These are phyloP conservation scores for Calephelis nemesis DNA, from an alignment of 1,140 invertebrate genomes.

Conservation along the genomic window DNA sequence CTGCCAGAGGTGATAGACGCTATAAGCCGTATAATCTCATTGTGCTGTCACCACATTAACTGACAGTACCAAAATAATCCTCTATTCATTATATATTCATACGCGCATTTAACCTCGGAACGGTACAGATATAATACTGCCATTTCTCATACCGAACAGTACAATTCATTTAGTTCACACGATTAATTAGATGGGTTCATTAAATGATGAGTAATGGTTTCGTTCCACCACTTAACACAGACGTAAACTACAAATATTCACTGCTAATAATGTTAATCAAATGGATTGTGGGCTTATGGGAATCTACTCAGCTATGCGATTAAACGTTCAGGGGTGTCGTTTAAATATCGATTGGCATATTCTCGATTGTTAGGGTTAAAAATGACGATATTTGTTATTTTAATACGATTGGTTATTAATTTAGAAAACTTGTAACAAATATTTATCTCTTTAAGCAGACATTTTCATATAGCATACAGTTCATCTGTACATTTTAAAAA, in stretches of 20 bases:
- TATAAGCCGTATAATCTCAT: constrained; percentile 59
- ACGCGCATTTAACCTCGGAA: constrained; percentile 55
- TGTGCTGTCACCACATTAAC: constrained; percentile 69
- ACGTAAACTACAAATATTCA: constrained; percentile 31
- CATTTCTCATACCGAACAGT: constrained; percentile 48
- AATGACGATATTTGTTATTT: background rate
- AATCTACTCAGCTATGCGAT: constrained; percentile 4
- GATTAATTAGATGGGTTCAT: constrained; percentile 31
- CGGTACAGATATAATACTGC: constrained; percentile 52
- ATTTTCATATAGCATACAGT: too few relatives aligned
- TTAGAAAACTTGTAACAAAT: too few relatives aligned
- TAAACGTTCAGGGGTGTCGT: background rate
- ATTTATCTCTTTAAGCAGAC: too few relatives aligned
- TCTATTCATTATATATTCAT: constrained; percentile 68
- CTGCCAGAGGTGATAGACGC: constrained; percentile 47
- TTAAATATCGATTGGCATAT: background rate
- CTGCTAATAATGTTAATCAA: constrained; percentile 20
- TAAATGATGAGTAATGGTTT: constrained; percentile 26
- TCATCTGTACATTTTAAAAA: too few relatives aligned
- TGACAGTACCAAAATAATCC: constrained; percentile 73
- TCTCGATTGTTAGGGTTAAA: background rate
- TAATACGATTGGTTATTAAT: too few relatives aligned
- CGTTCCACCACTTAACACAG: constrained; percentile 9
- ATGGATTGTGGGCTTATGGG: constrained; percentile 18
- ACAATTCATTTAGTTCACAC: constrained; percentile 60